Conservation (phyloP, 2,797 vertebrate genomes). For the Gallirallus australis region DNA sequence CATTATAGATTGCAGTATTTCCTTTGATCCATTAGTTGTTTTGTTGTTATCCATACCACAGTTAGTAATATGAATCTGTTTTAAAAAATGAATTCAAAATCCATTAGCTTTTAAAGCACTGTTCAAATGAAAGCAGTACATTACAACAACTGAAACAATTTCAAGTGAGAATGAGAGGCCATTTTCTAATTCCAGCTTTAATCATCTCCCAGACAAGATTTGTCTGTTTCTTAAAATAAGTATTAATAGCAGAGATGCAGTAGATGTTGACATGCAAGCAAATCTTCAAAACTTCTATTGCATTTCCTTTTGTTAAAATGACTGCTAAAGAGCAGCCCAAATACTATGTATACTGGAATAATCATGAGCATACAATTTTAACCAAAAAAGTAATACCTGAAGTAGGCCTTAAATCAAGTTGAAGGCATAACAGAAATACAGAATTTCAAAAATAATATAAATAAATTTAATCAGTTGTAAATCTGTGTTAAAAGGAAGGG, state of each 20-base stretch:
- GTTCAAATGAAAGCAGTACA: not conserved
- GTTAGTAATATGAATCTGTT: not conserved
- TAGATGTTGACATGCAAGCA: not conserved
- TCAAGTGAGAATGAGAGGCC: constrained; percentile 6
- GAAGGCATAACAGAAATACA: not conserved
- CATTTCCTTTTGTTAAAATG: not conserved
- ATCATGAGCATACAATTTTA: not conserved
- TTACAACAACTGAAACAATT: not conserved
- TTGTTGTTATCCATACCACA: not conserved
- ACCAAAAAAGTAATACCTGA: not conserved
- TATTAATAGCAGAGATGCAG: not conserved
- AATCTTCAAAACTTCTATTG: not conserved
- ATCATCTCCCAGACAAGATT: not conserved
- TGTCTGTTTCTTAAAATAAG: not conserved
- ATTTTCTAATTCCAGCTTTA: not conserved
- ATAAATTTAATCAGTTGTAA: not conserved
- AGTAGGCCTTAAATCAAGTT: not conserved
- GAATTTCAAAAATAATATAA: not conserved
- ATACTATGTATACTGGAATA: not conserved
- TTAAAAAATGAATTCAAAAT: not conserved
- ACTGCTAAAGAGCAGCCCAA: not conserved
- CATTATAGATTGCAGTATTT: constrained; percentile 10
- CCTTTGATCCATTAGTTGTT: constrained; percentile 12
- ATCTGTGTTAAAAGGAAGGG: not conserved
- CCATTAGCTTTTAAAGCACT: constrained; percentile 8